Evolutionary conservation across 2,888 invertebrate species (phyloP).

Genomic region (Linnaemya tessellans): DNA sequence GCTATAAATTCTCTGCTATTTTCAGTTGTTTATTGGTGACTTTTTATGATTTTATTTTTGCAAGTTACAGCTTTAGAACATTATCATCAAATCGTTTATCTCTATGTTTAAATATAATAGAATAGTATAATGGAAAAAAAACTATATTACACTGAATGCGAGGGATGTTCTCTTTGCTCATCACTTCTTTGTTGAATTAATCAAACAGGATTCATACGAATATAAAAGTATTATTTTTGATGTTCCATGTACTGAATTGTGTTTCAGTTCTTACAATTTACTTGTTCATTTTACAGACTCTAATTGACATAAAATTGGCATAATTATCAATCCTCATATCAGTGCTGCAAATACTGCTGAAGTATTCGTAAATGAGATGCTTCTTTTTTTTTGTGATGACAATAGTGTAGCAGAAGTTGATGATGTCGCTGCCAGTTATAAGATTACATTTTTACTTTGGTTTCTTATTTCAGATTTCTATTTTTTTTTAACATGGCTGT

Average conservation of each 20-base stretch:
- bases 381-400: slow-evolving; percentile 23
- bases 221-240: too few relatives aligned
- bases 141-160: not conserved
- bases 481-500: not conserved
- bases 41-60: slow-evolving; percentile 57
- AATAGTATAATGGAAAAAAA: too few relatives aligned
- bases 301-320: not conserved
- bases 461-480: slow-evolving; percentile 30
- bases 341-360: too few relatives aligned
- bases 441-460: slow-evolving; percentile 57
- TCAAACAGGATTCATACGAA: too few relatives aligned
- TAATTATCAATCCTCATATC: slow-evolving; percentile 28
- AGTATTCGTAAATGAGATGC: not conserved
- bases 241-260: too few relatives aligned
- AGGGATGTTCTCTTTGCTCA: not conserved
- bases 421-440: slow-evolving; percentile 68
- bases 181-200: not conserved
- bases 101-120: not conserved
- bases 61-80: slow-evolving; percentile 62
- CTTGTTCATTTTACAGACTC: not conserved
- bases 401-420: slow-evolving; percentile 44
- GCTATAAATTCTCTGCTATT: not conserved
- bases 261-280: not conserved
- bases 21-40: slow-evolving; percentile 30
- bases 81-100: slow-evolving; percentile 62